A percentile compares a stretch with the other conserved stretches of the same genome.
phyloP scores from a whole-genome alignment of 2,113 vertebrate species.

The Cottus gobio region DNA sequence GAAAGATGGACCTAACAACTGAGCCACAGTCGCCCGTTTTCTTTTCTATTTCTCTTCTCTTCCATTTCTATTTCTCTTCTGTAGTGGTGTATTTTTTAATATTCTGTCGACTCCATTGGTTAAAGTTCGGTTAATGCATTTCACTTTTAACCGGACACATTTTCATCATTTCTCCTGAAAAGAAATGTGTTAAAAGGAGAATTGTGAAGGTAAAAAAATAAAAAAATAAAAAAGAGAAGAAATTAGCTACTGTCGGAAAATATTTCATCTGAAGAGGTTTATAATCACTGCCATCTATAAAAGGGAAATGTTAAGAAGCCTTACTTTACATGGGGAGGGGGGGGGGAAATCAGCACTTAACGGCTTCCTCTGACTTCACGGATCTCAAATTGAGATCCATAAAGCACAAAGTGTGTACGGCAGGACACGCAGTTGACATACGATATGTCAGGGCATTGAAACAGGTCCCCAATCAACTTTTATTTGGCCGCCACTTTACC shows the following conservation, averaged over 20 bases:
- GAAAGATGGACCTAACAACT: too few species aligned
- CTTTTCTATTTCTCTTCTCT: too few species aligned
- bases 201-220: background rate
- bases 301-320: background rate
- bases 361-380: constrained; percentile 15
- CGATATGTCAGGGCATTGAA: background rate
- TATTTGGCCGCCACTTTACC: constrained; percentile 14
- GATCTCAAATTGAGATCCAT: background rate
- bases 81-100: constrained; percentile 37
- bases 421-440: constrained; percentile 2
- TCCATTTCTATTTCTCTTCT: too few species aligned
- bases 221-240: background rate
- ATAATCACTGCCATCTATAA: constrained; percentile 14
- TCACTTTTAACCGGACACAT: constrained; percentile 40
- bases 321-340: background rate
- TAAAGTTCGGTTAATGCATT: constrained; percentile 50
- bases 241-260: background rate
- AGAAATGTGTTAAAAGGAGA: background rate
- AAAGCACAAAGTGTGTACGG: background rate
- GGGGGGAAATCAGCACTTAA: background rate
- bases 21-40: too few species aligned
- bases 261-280: constrained; percentile 17
- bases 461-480: background rate
- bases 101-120: constrained; percentile 34
- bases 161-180: background rate